Evolutionary conservation across 2,888 invertebrate species (phyloP).

Genomic region (Zeuzera pyrina): DNA sequence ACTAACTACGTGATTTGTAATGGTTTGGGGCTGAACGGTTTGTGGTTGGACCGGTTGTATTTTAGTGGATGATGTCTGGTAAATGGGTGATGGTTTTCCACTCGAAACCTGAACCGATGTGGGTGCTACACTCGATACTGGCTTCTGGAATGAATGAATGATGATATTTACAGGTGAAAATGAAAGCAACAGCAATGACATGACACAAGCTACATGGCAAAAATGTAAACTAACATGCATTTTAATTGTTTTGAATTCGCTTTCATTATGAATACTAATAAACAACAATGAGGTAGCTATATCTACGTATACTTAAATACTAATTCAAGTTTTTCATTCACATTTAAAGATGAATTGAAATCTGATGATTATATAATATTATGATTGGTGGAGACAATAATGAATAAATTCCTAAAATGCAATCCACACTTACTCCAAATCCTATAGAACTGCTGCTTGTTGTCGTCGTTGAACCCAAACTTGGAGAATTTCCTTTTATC

Average conservation of each 20-base stretch:
- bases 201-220: constrained; percentile 20
- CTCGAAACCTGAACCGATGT: constrained; percentile 78
- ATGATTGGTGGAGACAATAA: neutral
- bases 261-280: no score
- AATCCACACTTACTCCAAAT: constrained; percentile 52
- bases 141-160: constrained; percentile 79
- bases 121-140: constrained; percentile 89
- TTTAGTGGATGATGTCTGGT: constrained; percentile 86
- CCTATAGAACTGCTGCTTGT: constrained; percentile 55
- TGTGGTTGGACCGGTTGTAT: constrained; percentile 87
- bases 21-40: constrained; percentile 72
- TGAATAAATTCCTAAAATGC: neutral
- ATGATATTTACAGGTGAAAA: constrained; percentile 59
- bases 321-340: no score
- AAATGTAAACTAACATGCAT: no score
- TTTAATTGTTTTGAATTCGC: no score
- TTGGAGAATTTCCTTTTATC: constrained; percentile 57
- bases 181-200: constrained; percentile 23
- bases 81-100: constrained; percentile 82
- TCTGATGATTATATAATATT: neutral
- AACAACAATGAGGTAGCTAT: no score
- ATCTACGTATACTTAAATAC: neutral
- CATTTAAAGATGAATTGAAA: no score
- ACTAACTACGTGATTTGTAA: constrained; percentile 60
- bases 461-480: constrained; percentile 47